Evolutionary conservation across 2,113 vertebrate genomes (phyloP).

Genomic region (Tenebrosternarchus preto): DNA sequence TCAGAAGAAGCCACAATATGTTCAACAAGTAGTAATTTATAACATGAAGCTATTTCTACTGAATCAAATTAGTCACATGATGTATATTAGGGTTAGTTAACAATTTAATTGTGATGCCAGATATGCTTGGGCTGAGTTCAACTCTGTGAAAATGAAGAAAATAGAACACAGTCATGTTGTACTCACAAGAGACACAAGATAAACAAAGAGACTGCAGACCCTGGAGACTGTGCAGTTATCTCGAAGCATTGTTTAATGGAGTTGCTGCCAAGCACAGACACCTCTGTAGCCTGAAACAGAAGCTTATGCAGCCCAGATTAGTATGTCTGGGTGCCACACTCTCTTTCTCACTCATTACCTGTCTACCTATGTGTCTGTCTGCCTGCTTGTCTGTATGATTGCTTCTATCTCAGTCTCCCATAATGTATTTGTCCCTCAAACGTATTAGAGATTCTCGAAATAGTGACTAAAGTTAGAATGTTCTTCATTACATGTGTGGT

Average conservation of each 20-base stretch:
- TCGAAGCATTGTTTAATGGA: neutral
- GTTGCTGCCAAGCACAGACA: neutral
- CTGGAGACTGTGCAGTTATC: constrained; percentile 20
- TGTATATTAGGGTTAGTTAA: neutral
- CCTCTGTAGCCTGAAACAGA: no score
- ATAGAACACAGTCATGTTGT: no score
- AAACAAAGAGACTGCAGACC: no score
- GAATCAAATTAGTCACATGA: neutral
- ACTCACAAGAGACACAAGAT: no score
- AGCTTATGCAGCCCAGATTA: no score
- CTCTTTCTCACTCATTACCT: neutral
- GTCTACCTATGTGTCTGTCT: neutral
- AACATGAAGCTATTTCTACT: neutral
- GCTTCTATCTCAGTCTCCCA: no score
- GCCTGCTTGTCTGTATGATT: no score
- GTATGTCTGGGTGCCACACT: no score
- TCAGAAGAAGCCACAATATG: neutral
- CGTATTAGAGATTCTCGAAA: constrained; percentile 27
- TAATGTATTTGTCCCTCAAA: constrained; percentile 5
- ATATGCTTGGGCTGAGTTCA: no score
- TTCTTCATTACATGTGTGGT: neutral
- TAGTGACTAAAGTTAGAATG: constrained; percentile 21
- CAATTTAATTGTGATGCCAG: neutral
- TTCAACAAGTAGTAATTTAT: neutral
- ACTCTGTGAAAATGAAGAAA: no score